Evolutionary conservation across 2,888 invertebrate species (phyloP).

Genomic region (Meiosimyza platycephala): DNA sequence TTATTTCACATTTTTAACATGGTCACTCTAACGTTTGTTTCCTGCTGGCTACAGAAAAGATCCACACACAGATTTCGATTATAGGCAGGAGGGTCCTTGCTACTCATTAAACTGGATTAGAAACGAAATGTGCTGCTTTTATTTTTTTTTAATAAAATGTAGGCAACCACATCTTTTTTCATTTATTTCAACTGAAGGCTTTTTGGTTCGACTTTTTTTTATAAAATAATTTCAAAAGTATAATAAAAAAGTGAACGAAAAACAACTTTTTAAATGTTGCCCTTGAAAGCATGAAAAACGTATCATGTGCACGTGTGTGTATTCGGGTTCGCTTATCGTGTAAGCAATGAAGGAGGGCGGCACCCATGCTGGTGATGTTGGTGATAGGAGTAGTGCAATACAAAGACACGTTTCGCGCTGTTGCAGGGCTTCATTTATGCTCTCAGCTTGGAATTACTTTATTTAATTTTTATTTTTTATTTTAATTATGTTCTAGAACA

Average conservation of each 20-base stretch:
- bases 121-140: background rate
- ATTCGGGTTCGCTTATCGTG: slow-evolving; percentile 9
- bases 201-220: background rate
- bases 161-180: background rate
- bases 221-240: too few relatives aligned
- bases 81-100: background rate
- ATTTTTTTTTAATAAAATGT: too few relatives aligned
- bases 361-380: background rate
- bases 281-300: slow-evolving; percentile 32
- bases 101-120: slow-evolving; percentile 14
- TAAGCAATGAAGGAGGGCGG: slow-evolving; percentile 5
- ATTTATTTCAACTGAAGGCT: background rate
- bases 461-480: slow-evolving; percentile 5
- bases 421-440: background rate
- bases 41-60: too few relatives aligned
- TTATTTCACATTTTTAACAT: too few relatives aligned
- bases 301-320: slow-evolving; percentile 10
- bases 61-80: too few relatives aligned
- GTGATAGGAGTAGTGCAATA: background rate
- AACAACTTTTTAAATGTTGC: slow-evolving; percentile 16
- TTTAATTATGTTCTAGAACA: slow-evolving; percentile 39
- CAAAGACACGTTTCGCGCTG: slow-evolving; percentile 10
- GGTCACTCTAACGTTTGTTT: too few relatives aligned
- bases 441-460: background rate
- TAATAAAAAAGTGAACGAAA: background rate